Conservation (phyloP, 2,888 invertebrate genomes). For the Anticlea derivata region DNA sequence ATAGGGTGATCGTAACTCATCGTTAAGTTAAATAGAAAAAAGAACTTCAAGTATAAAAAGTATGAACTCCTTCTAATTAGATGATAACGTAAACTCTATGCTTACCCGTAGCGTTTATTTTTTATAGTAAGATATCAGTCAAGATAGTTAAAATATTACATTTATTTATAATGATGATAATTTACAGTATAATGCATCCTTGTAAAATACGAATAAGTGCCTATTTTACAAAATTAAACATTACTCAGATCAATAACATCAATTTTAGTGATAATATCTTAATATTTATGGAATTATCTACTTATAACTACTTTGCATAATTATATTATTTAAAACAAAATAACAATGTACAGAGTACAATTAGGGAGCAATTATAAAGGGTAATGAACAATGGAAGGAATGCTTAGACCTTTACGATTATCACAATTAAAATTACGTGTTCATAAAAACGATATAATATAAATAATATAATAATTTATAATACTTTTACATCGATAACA, state of each 20-base stretch:
- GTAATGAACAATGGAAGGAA: conserved; percentile 37
- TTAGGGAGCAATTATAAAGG: not conserved
- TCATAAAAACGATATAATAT: not conserved
- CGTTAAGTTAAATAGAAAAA: too few species aligned
- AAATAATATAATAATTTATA: not conserved
- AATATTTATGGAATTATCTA: not conserved
- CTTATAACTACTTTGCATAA: not conserved
- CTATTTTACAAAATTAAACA: not conserved
- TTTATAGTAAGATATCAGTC: conserved; percentile 35
- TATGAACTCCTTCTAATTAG: not conserved
- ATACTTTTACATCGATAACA: conserved; percentile 4
- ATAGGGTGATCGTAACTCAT: too few species aligned
- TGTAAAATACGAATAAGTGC: not conserved
- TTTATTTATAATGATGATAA: not conserved
- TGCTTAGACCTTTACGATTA: conserved; percentile 41
- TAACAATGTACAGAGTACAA: not conserved
- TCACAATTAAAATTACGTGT: conserved; percentile 25
- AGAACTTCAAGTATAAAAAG: conserved; percentile 1
- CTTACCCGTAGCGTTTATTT: conserved; percentile 12
- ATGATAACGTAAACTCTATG: not conserved
- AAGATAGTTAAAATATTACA: conserved; percentile 20
- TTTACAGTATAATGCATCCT: not conserved
- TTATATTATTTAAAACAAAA: not conserved
- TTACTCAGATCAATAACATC: not conserved
- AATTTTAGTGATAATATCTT: not conserved